Evolutionary conservation across 2,888 invertebrate species (phyloP), one percentile per base, ranked within the genome.

Genomic region (Stenichneumon culpator): DNA sequence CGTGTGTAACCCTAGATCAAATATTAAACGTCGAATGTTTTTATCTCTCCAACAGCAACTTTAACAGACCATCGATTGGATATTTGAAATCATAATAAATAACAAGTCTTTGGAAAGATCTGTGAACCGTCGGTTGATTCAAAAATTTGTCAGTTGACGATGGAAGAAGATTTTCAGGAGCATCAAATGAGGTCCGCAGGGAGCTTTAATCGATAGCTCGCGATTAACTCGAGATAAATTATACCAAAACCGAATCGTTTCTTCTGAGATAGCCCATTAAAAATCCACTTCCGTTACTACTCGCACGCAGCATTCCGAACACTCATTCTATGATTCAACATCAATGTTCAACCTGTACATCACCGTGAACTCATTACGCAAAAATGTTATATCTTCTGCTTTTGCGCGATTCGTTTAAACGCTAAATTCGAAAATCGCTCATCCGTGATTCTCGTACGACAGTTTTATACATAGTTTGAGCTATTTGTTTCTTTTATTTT

Each of bases 121-220:
- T 57, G 11, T 14, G 57, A 60, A 44, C 11, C 22, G n/a, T 44
- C n/a, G 32, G 4, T 44, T 78, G 28, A 47, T 47, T 60, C 60
- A 28, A 32, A 16, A n/a, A 28, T 47, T 63, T 63, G 47, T 50
- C n/a, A 28, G 6, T 57, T n/a, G 25, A 47, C 68, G 25, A 25
- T 77, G 82, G 82, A 82, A 78, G 82, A 82, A 70, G 52, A 77
- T 52, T 65, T 22, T 32, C 16, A 28, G 32, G 32, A 63, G 32
- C 28, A 16, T 6, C 6, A 63, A 63, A 63, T 16, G 32, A 60
- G 57, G 57, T 14, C 57, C 28, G 28, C 57, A 3, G 57, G 57
- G 57, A 60, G 57, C 57, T 11, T 9, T 7, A 60, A 3, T 28
- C 3, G 57, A 60, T 3, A 4, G 14, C 50, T 14, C 50, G 50